Evolutionary conservation across 2,888 invertebrate species (phyloP).

Genomic region (Graphium colonna): DNA sequence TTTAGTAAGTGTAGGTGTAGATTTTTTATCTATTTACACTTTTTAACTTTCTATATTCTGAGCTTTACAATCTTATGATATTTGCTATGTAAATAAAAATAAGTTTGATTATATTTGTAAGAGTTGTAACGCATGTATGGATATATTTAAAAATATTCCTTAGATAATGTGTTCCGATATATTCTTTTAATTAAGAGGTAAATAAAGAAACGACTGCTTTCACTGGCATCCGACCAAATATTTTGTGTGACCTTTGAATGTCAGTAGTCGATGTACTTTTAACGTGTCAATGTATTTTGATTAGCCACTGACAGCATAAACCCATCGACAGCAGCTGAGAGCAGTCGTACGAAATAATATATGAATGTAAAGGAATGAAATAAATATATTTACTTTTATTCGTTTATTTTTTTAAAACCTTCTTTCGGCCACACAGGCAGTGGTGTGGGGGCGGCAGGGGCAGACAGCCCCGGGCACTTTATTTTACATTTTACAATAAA

Average conservation of each 20-base stretch:
- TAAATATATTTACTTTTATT: conserved; percentile 4
- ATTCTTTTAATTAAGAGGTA: not conserved
- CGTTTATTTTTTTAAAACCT: not conserved
- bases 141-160: not conserved
- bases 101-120: not conserved
- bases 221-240: not conserved
- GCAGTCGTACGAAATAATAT: not conserved
- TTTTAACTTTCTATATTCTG: conserved; percentile 7
- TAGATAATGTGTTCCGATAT: not conserved
- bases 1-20: not conserved
- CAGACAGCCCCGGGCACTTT: too few relatives aligned
- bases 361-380: not conserved
- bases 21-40: conserved; percentile 18
- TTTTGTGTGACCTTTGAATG: conserved; percentile 1
- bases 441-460: too few relatives aligned
- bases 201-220: conserved; percentile 5
- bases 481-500: too few relatives aligned
- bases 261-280: conserved; percentile 1
- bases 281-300: conserved; percentile 1
- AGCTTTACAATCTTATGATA: conserved; percentile 5
- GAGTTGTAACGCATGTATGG: not conserved
- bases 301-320: not conserved
- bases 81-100: conserved; percentile 6
- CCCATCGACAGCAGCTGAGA: not conserved
- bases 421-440: too few relatives aligned